Evolutionary conservation across 1,140 invertebrate genomes (phyloP).

Genomic region (Hyphantria cunea): DNA sequence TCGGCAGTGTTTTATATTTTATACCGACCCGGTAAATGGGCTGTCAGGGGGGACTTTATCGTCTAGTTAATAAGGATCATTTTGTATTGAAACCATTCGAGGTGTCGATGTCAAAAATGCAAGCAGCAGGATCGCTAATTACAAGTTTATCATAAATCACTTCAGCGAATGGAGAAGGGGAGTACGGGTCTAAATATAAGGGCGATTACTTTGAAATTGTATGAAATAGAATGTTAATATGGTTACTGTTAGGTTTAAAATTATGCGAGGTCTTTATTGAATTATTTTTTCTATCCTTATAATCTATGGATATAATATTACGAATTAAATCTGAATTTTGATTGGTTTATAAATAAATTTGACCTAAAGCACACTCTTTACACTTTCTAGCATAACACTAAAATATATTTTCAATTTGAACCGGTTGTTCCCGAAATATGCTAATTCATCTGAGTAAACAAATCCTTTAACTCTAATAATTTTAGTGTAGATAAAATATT

Average conservation of each 20-base stretch:
- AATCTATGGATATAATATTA: too few species aligned
- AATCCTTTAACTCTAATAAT: too few species aligned
- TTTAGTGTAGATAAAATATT: too few species aligned
- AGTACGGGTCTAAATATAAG: slow-evolving; percentile 25
- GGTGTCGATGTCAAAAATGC: slow-evolving; percentile 39
- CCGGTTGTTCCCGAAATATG: too few species aligned
- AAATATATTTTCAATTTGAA: too few species aligned
- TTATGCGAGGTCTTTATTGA: slow-evolving; percentile 13
- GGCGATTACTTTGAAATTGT: slow-evolving; percentile 1
- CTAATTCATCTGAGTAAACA: too few species aligned
- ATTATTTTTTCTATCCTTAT: slow-evolving; percentile 12
- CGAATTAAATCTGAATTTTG: too few species aligned
- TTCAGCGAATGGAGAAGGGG: slow-evolving; percentile 51
- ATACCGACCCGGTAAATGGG: slow-evolving; percentile 20
- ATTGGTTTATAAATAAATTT: too few species aligned
- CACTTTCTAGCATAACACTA: too few species aligned
- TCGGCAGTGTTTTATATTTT: slow-evolving; percentile 45
- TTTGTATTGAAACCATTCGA: slow-evolving; percentile 32
- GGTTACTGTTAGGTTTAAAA: slow-evolving; percentile 12
- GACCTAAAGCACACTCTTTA: too few species aligned
- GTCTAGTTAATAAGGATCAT: slow-evolving; percentile 31
- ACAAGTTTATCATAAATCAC: slow-evolving; percentile 70
- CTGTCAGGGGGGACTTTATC: slow-evolving; percentile 34
- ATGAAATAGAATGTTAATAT: slow-evolving; percentile 18
- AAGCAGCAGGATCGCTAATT: slow-evolving; percentile 60